phyloP scores from a whole-genome alignment of 2,888 invertebrate genomes.

The Lobophora halterata region DNA sequence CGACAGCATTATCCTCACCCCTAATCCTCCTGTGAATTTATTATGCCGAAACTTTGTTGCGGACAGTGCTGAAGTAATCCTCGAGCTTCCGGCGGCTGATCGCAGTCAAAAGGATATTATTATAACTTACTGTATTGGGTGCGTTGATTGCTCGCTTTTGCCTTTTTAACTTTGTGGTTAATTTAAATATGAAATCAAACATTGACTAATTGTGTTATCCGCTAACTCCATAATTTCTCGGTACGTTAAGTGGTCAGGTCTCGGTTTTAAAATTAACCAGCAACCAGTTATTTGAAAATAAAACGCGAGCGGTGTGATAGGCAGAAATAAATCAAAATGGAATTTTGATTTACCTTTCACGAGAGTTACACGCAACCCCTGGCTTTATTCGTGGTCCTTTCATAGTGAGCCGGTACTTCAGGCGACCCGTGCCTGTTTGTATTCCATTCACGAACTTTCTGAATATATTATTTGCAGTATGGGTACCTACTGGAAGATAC shows the following conservation, averaged over 20 bases:
- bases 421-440: slow-evolving; percentile 62
- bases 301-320: slow-evolving; percentile 10
- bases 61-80: slow-evolving; percentile 58
- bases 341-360: slow-evolving; percentile 38
- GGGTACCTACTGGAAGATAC: slow-evolving; percentile 59
- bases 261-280: slow-evolving; percentile 24
- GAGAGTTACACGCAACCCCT: slow-evolving; percentile 51
- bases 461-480: slow-evolving; percentile 73
- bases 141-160: slow-evolving; percentile 26
- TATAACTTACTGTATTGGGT: slow-evolving; percentile 24
- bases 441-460: slow-evolving; percentile 73
- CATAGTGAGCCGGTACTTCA: slow-evolving; percentile 58
- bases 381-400: slow-evolving; percentile 63
- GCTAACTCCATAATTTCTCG: slow-evolving; percentile 24
- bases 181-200: slow-evolving; percentile 23
- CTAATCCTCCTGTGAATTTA: slow-evolving; percentile 63
- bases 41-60: slow-evolving; percentile 66
- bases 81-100: slow-evolving; percentile 41
- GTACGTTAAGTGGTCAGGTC: slow-evolving; percentile 10
- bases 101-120: slow-evolving; percentile 24
- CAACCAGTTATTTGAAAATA: slow-evolving; percentile 31
- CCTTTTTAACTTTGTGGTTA: slow-evolving; percentile 25
- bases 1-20: slow-evolving; percentile 62
- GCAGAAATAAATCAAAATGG: slow-evolving; percentile 32
- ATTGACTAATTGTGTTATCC: slow-evolving; percentile 22